Conservation (phyloP, 2,113 vertebrate species). For the Hypomesus transpacificus region DNA sequence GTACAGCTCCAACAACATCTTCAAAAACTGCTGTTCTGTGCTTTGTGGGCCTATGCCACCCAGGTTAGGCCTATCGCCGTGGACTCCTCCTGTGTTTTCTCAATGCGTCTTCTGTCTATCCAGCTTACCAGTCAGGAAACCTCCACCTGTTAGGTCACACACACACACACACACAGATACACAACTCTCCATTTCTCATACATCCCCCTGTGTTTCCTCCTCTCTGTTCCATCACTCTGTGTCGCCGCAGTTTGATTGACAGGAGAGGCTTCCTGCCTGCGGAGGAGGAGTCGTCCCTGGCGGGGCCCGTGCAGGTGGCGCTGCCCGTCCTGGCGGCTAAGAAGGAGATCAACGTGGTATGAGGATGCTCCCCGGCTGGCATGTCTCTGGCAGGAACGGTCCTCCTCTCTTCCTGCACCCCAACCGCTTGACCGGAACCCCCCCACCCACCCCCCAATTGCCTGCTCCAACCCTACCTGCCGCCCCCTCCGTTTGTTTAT, state of each 20-base stretch:
- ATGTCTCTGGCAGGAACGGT: conserved; percentile 37
- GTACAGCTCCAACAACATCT: conserved; percentile 89
- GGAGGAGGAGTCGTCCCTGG: conserved; percentile 59
- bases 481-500: background rate
- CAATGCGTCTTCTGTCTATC: too few relatives aligned
- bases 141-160: too few relatives aligned
- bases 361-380: conserved; percentile 65
- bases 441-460: conserved; percentile 37
- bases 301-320: conserved; percentile 62
- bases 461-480: conserved; percentile 25
- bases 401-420: conserved; percentile 20
- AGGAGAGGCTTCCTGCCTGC: conserved; percentile 85
- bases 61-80: conserved; percentile 69
- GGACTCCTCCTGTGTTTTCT: too few relatives aligned
- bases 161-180: background rate
- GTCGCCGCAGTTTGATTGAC: conserved; percentile 83
- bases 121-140: too few relatives aligned
- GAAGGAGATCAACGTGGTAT: conserved; percentile 85
- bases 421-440: conserved; percentile 22
- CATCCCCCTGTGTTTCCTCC: background rate
- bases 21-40: conserved; percentile 89
- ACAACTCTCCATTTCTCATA: background rate
- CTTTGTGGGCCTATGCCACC: conserved; percentile 91
- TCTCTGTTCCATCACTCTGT: conserved; percentile 28
- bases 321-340: conserved; percentile 73